phyloP scores from a whole-genome alignment of 2,888 invertebrate genomes.

The Phoenoteleia sp. region DNA sequence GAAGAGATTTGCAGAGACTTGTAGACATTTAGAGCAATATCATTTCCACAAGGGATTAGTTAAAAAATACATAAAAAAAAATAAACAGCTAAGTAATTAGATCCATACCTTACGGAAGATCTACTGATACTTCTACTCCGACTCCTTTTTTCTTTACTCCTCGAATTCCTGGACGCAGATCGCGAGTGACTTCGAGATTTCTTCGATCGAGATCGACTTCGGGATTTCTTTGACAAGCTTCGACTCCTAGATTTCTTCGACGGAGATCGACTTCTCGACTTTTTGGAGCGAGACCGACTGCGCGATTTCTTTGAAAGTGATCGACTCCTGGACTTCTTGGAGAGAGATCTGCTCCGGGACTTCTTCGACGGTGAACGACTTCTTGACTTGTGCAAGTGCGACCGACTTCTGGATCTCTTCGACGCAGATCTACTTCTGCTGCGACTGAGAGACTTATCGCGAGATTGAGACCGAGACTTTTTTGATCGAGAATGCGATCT shows the following conservation, averaged over 20 bases:
- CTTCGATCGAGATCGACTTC: conserved; percentile 79
- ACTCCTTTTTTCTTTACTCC: conserved; percentile 80
- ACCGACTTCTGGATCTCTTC: conserved; percentile 78
- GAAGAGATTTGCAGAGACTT: no score
- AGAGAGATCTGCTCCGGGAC: conserved; percentile 75
- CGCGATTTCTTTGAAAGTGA: conserved; percentile 77
- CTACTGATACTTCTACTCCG: conserved; percentile 81
- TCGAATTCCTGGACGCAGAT: conserved; percentile 77
- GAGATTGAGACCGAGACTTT: conserved; percentile 78
- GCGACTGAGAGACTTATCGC: conserved; percentile 78
- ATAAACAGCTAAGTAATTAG: no score
- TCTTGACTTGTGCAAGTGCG: conserved; percentile 76
- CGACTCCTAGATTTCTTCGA: conserved; percentile 79
- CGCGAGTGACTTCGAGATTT: conserved; percentile 78
- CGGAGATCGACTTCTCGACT: conserved; percentile 78
- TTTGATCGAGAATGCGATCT: conserved; percentile 58
- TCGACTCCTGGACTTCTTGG: conserved; percentile 77
- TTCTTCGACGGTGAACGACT: conserved; percentile 77
- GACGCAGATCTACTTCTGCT: conserved; percentile 73
- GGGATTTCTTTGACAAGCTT: conserved; percentile 75
- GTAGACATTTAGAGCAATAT: no score
- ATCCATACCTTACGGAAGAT: conserved; percentile 83
- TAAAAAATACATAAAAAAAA: no score
- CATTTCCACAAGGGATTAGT: no score
- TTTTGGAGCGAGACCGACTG: conserved; percentile 76